Conservation (phyloP, 2,888 invertebrate species). For the Drosophila tripunctata region DNA sequence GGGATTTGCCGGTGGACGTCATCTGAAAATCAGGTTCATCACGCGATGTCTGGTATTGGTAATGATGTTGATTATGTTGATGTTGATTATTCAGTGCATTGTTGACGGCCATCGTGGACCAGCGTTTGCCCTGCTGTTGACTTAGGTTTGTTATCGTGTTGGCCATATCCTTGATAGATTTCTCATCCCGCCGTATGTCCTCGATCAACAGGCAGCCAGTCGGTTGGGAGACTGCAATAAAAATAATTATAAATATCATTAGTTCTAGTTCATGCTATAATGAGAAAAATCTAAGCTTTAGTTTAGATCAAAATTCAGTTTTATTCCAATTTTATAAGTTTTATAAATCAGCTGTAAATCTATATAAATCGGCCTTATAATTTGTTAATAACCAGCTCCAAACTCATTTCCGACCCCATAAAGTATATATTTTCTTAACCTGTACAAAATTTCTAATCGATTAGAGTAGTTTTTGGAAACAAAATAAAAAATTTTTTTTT, state of each 20-base stretch:
- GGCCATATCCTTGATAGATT: conserved; percentile 92
- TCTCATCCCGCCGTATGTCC: conserved; percentile 87
- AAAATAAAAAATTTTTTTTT: too few species aligned
- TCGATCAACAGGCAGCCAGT: conserved; percentile 82
- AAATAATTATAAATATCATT: neutral
- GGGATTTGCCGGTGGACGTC: conserved; percentile 29
- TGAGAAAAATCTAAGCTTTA: too few species aligned
- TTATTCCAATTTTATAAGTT: too few species aligned
- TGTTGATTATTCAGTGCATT: conserved; percentile 79
- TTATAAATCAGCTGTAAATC: too few species aligned
- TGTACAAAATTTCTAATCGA: too few species aligned
- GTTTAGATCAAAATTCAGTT: too few species aligned
- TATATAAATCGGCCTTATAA: too few species aligned
- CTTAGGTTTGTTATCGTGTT: conserved; percentile 91
- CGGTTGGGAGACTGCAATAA: conserved; percentile 78
- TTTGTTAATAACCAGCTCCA: too few species aligned
- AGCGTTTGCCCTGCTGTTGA: conserved; percentile 84
- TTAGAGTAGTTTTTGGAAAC: too few species aligned
- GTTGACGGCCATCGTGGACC: conserved; percentile 85
- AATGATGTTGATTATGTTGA: conserved; percentile 72
- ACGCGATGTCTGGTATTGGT: conserved; percentile 76
- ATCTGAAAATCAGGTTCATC: conserved; percentile 84
- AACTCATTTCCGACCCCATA: too few species aligned
- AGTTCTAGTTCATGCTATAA: too few species aligned
- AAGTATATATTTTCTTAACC: too few species aligned